Evolutionary conservation across 2,113 vertebrate species (phyloP).

Genomic region (Zosterops hypoxanthus): DNA sequence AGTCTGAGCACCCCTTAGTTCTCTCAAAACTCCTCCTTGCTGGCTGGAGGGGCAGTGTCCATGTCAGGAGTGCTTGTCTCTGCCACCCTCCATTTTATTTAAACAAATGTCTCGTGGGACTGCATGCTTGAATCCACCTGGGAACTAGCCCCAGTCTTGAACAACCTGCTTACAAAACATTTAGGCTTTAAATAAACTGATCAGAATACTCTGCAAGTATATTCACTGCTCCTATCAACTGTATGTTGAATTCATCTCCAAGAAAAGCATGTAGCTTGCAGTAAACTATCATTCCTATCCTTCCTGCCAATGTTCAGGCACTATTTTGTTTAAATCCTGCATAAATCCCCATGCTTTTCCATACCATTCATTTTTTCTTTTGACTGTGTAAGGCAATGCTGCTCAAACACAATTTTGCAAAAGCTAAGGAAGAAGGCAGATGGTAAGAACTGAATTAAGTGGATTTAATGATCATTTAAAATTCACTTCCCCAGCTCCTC

Average conservation of each 20-base stretch:
- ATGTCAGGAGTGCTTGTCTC: accelerated
- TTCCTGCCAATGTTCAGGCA: not conserved
- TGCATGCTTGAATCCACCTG: not conserved
- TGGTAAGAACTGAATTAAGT: conserved; percentile 38
- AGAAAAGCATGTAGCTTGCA: not conserved
- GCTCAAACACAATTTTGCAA: not conserved
- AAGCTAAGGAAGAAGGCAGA: not conserved
- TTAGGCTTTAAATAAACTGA: not conserved
- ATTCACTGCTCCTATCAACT: not conserved
- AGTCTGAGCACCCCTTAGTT: not conserved
- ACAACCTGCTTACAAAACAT: not conserved
- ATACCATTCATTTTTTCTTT: not conserved
- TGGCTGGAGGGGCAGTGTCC: not conserved
- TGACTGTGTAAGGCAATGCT: not conserved
- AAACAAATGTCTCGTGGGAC: accelerated
- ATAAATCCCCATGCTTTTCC: not conserved
- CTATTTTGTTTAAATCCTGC: not conserved
- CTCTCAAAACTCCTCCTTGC: not conserved
- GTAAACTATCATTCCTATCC: not conserved
- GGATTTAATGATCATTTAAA: conserved; percentile 31
- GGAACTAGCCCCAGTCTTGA: not conserved
- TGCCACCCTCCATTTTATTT: not conserved
- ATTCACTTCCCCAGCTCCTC: conserved; percentile 8
- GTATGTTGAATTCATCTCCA: not conserved
- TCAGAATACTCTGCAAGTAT: not conserved